Evolutionary conservation across 2,888 invertebrate genomes (phyloP).

Genomic region (Glyphotaelius pellucidus): DNA sequence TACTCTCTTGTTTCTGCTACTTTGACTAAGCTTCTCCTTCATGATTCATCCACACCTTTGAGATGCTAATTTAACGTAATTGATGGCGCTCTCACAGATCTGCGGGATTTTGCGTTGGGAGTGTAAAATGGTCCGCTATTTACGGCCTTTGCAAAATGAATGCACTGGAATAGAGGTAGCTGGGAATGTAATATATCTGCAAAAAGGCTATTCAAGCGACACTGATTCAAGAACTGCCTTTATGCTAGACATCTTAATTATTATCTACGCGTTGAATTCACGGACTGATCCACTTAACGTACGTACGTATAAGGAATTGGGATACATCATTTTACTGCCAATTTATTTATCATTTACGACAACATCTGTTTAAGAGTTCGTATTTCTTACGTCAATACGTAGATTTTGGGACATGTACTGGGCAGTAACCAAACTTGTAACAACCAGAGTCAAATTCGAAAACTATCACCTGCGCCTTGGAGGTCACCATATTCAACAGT

Average conservation of each 20-base stretch:
- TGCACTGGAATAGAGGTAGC: neutral
- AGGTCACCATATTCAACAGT: no score
- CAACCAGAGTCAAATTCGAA: no score
- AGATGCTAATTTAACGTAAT: slow-evolving; percentile 50
- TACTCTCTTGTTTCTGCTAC: slow-evolving; percentile 41
- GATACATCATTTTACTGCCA: no score
- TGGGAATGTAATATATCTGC: neutral
- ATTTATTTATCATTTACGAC: no score
- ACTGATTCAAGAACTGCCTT: neutral
- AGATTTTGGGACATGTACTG: no score
- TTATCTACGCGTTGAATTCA: neutral
- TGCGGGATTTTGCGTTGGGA: slow-evolving; percentile 11
- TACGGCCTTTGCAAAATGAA: slow-evolving; percentile 2
- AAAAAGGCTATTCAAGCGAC: neutral
- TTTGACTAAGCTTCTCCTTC: slow-evolving; percentile 35
- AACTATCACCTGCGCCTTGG: no score
- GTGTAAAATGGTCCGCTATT: slow-evolving; percentile 4
- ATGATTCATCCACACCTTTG: slow-evolving; percentile 39
- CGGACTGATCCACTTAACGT: neutral
- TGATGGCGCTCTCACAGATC: slow-evolving; percentile 45
- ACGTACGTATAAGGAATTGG: no score
- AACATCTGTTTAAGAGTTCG: no score
- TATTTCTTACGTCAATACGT: no score
- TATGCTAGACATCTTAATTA: neutral
- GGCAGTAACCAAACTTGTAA: no score